Conservation (phyloP, 2,113 vertebrate genomes). For the Polypterus senegalus region DNA sequence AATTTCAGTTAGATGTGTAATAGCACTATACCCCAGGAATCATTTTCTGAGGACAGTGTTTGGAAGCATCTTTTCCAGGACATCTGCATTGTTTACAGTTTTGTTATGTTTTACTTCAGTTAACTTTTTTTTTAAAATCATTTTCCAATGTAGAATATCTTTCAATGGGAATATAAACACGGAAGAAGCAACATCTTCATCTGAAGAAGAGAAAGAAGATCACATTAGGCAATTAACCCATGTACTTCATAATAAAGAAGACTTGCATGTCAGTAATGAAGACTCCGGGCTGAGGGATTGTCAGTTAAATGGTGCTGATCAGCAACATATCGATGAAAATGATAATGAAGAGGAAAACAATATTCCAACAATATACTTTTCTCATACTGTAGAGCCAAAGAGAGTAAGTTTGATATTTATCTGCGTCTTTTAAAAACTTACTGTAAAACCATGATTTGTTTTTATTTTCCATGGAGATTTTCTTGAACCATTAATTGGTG, state of each 20-base stretch:
- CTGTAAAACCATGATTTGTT: no score
- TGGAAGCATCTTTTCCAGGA: constrained; percentile 14
- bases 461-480: no score
- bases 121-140: constrained; percentile 27
- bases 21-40: no score
- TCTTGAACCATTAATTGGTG: no score
- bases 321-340: constrained; percentile 35
- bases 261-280: constrained; percentile 27
- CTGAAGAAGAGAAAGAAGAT: constrained; percentile 67
- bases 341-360: constrained; percentile 43
- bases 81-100: constrained; percentile 52
- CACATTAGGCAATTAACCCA: constrained; percentile 22
- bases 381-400: constrained; percentile 87
- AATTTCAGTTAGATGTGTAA: no score
- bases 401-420: constrained; percentile 46
- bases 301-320: constrained; percentile 35
- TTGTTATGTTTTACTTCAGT: constrained; percentile 31
- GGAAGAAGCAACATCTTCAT: constrained; percentile 67
- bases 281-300: constrained; percentile 23
- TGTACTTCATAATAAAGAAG: constrained; percentile 6
- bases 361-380: constrained; percentile 86
- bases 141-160: constrained; percentile 47
- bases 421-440: neutral
- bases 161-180: constrained; percentile 51
- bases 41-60: neutral